Base-by-base conservation (phyloP, 1,140 invertebrate species). In the Danaus plexippus region DNA sequence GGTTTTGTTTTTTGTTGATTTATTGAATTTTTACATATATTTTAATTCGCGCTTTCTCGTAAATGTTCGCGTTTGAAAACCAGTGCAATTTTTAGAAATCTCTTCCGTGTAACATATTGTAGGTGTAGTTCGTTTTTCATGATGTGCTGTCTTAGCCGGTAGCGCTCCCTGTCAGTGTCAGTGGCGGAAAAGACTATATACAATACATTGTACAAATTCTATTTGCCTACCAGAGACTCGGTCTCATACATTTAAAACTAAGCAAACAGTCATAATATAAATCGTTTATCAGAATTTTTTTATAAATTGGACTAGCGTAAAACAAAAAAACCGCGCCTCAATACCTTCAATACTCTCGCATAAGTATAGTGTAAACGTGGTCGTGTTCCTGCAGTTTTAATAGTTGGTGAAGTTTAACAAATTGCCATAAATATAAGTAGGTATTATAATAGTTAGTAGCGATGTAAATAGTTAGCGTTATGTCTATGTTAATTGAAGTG, bases 201-300 rank as follows among this genome's bases (percentile, higher is more conserved):
- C 22, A 32, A 32, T 74, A 79, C 81, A 82, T 88, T 88, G 87
- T 88, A 88, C 87, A 88, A 88, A 88, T 84, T 76, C 75, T 73
- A 81, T 82, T 87, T 81, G 81, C 83, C 86, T 88, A 88, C 87
- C 87, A 88, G 87, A 88, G 87, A 88, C 86, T 75, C 85, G 85
- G 87, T 88, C 87, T 88, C 87, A 79, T 88, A 87, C 77, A 75
- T 77, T 78, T 82, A 84, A 78, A 73, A 69, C 72, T 86, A 86
- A 86, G 83, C 81, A 80, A 76, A 80, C 73, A 85, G 80, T 80
- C 75, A 75, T 86, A 83, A 84, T 74, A 83, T 78, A 72, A 70
- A 79, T 75, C 70, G 75, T 64, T 69, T 74, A 73, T 63, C 72
- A 63, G 71, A 72, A 74, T 71, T 65, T 4, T 61, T 61, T 72